A percentile compares a stretch with the other conserved stretches of the same genome.
phyloP scores from a whole-genome alignment of 2,888 invertebrate species.

The Crematogaster levior region DNA sequence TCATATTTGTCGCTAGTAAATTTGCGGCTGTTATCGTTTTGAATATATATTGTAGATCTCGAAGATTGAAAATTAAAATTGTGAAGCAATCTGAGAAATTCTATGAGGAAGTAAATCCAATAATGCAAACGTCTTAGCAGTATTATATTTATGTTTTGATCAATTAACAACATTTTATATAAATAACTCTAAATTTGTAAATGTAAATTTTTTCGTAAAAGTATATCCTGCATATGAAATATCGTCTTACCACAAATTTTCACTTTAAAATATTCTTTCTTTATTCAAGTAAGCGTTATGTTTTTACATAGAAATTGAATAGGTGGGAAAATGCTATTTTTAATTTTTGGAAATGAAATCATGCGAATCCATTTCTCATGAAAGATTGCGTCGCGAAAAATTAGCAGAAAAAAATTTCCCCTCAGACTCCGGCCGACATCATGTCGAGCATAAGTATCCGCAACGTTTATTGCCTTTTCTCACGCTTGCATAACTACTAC shows the following conservation, averaged over 20 bases:
- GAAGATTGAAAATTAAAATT: constrained; percentile 14
- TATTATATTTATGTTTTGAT: neutral
- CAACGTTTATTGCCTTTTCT: constrained; percentile 3
- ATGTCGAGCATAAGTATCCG: neutral
- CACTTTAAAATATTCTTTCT: neutral
- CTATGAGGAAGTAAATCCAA: neutral
- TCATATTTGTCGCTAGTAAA: neutral
- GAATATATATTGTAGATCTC: neutral
- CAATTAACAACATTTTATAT: neutral
- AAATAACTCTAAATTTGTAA: neutral
- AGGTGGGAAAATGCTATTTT: neutral
- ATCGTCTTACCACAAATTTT: neutral
- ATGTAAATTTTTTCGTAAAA: neutral
- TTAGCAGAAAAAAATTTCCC: constrained; percentile 4
- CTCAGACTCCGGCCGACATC: constrained; percentile 8
- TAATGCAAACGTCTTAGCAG: neutral
- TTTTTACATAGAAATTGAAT: neutral
- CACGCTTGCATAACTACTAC: neutral
- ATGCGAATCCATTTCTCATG: neutral
- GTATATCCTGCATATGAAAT: neutral
- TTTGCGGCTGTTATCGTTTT: constrained; percentile 22
- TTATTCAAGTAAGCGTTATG: neutral
- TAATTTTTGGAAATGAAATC: neutral
- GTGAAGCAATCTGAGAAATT: neutral
- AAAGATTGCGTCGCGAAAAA: constrained; percentile 18